Conservation (phyloP, 1,140 invertebrate species). For the Aphelinus atriplicis region DNA sequence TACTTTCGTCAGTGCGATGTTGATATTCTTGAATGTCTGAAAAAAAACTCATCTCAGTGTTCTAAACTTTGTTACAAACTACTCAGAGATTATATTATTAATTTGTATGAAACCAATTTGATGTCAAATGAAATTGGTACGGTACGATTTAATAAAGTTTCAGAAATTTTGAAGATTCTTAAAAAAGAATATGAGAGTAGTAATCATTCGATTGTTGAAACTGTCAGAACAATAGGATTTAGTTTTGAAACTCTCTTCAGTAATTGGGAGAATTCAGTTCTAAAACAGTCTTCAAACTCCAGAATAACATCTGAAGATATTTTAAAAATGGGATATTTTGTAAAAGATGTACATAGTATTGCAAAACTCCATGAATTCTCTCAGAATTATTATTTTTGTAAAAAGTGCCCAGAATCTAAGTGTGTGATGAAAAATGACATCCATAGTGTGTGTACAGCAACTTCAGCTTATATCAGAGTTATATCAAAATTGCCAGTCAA, state of each 20-base stretch:
- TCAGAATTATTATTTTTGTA: conserved; percentile 33
- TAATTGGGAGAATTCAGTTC: conserved; percentile 46
- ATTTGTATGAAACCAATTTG: conserved; percentile 41
- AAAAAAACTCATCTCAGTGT: conserved; percentile 27
- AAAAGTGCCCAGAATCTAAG: conserved; percentile 13
- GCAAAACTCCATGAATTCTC: conserved; percentile 28
- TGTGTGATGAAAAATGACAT: conserved; percentile 46
- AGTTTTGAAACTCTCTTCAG: conserved; percentile 42
- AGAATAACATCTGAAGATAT: conserved; percentile 24
- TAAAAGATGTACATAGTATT: conserved; percentile 26
- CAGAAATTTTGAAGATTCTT: conserved; percentile 20
- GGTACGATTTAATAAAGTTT: conserved; percentile 30
- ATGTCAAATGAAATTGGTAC: conserved; percentile 35
- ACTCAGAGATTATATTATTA: conserved; percentile 43
- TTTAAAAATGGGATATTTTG: conserved; percentile 25
- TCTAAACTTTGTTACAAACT: conserved; percentile 41
- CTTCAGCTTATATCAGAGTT: conserved; percentile 37
- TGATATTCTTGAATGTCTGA: conserved; percentile 33
- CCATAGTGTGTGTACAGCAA: conserved; percentile 37
- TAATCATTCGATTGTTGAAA: conserved; percentile 33
- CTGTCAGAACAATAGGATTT: conserved; percentile 30
- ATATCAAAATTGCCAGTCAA: conserved; percentile 37
- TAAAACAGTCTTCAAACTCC: conserved; percentile 33
- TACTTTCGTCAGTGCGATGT: conserved; percentile 24
- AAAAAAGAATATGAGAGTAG: conserved; percentile 30